phyloP scores from a whole-genome alignment of 2,113 vertebrate genomes.

The Cyanoramphus novaezelandiae region DNA sequence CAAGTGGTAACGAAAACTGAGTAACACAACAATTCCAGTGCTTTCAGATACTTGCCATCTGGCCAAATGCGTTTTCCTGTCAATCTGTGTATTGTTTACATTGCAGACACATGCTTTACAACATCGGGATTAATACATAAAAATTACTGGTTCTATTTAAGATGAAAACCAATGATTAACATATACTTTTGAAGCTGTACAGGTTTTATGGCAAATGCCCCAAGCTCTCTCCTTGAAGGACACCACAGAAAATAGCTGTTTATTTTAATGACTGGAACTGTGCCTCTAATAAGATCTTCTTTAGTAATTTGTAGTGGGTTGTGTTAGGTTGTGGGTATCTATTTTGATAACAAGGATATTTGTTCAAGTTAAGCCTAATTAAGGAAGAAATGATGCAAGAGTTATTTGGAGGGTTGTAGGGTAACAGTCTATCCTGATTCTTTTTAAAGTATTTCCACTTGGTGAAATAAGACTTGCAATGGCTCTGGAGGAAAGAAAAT shows the following conservation, averaged over 20 bases:
- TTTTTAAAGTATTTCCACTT: conserved; percentile 14
- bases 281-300: neutral
- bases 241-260: neutral
- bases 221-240: neutral
- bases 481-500: neutral
- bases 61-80: neutral
- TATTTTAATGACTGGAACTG: conserved; percentile 3
- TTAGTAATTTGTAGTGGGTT: neutral
- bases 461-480: conserved; percentile 6
- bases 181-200: neutral
- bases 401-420: conserved; percentile 19
- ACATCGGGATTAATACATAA: neutral
- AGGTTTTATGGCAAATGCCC: neutral
- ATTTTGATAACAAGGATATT: neutral
- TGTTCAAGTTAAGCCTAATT: conserved; percentile 41
- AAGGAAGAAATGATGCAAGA: conserved; percentile 50
- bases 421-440: neutral
- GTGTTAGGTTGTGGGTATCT: neutral
- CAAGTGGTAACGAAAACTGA: fast-evolving
- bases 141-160: neutral
- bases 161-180: neutral
- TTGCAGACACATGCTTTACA: neutral
- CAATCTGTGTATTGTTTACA: neutral
- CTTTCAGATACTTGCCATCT: neutral
- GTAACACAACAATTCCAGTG: neutral